Evolutionary conservation across 2,113 vertebrate species (phyloP).

Genomic region (Microcebus tavaratra): DNA sequence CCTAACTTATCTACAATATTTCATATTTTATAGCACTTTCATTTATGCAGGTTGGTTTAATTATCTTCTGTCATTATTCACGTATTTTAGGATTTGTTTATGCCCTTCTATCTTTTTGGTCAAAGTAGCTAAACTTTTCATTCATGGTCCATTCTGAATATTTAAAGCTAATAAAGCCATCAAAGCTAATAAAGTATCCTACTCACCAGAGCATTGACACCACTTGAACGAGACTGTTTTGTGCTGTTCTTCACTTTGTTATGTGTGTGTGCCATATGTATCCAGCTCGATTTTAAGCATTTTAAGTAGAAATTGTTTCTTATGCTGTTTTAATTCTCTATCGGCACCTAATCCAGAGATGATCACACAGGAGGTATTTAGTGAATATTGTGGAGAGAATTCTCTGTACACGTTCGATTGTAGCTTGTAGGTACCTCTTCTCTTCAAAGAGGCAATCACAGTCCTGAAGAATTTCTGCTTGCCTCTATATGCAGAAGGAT

Average conservation of each 20-base stretch:
- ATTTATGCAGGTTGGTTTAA: background rate
- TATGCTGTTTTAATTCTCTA: background rate
- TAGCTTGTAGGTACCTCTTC: background rate
- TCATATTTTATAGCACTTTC: background rate
- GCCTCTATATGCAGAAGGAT: background rate
- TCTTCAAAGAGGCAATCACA: background rate
- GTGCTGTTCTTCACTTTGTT: background rate
- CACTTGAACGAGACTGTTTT: background rate
- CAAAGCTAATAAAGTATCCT: background rate
- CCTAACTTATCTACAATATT: background rate
- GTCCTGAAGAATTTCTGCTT: background rate
- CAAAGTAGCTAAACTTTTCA: background rate
- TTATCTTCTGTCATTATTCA: background rate
- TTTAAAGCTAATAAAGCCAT: background rate
- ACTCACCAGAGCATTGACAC: background rate
- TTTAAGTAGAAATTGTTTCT: background rate
- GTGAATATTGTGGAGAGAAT: background rate
- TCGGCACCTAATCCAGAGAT: background rate
- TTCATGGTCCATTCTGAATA: background rate
- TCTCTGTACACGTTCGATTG: background rate
- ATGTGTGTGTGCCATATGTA: background rate
- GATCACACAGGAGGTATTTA: background rate
- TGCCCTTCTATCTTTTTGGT: background rate
- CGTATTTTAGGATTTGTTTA: background rate
- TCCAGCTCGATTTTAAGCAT: background rate